A percentile compares a stretch with the other conserved stretches of the same genome.
Evolutionary conservation across 1,140 invertebrate species (phyloP).

Genomic region (Mya arenaria): DNA sequence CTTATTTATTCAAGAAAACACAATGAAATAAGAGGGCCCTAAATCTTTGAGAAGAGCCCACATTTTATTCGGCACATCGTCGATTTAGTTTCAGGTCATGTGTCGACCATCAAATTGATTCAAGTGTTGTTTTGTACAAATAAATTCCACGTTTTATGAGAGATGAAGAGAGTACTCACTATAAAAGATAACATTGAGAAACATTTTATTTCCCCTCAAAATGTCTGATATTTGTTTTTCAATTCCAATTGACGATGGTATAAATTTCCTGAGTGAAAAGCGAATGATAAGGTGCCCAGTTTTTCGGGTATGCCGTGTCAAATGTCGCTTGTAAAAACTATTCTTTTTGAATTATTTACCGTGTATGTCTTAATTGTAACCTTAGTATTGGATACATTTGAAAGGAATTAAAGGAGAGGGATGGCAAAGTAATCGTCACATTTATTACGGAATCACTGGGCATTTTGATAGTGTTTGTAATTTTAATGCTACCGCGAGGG

Average conservation of each 20-base stretch:
- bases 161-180: conserved; percentile 15
- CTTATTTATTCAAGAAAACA: neutral
- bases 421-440: too few species aligned
- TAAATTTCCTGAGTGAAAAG: conserved; percentile 45
- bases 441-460: too few species aligned
- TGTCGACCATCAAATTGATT: conserved; percentile 1
- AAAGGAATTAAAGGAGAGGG: too few species aligned
- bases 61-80: neutral
- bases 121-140: conserved; percentile 49
- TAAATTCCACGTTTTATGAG: conserved; percentile 56
- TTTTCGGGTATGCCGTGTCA: too few species aligned
- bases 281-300: conserved; percentile 4
- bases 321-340: too few species aligned
- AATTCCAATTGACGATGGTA: conserved; percentile 48
- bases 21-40: neutral
- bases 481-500: too few species aligned
- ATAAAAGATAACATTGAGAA: conserved; percentile 49
- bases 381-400: too few species aligned
- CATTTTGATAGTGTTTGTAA: too few species aligned
- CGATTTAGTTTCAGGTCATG: neutral
- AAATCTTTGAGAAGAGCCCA: neutral
- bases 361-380: too few species aligned
- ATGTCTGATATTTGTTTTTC: conserved; percentile 55
- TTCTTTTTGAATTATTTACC: too few species aligned
- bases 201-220: conserved; percentile 48